Base-by-base conservation (phyloP, 2,888 invertebrate species). In the Tuberolachnus salignus region DNA sequence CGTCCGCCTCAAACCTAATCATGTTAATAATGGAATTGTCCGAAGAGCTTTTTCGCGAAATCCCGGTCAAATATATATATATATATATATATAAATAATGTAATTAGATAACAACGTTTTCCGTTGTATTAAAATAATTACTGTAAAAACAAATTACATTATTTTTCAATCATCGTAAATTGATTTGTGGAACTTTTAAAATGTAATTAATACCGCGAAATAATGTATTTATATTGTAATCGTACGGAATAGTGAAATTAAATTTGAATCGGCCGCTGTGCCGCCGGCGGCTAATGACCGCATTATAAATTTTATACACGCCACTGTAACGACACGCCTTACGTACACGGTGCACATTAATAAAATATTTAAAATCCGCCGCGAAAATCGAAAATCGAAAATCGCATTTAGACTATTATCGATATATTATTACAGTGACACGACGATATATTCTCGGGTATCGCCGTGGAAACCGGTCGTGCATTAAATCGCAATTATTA, bases 141-240 rank as follows among this genome's bases (percentile, higher is more conserved):
- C 42, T 3, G 8, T 74, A 64, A 53, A 53, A 63, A 64, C 63
- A 64, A 74, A 74, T 74, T 64, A 53, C 63, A 53, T 74, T 74
- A 74, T 74, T 74, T 74, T 74, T 64, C 73, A 64, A 74, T 64
- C 73, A 64, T 53, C 53, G 51, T 73, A 73, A 73, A 61, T 73
- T 51, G 72, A 73, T 73, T 73, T 61, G 19, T 49, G 61, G 51
- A 73, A 61, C 19, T 73, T 73, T 73, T 51, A 73, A 61, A 73
- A 51, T 21, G 51, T 63, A 51, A 73, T 73, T 73, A 61, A 73
- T 73, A 63, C 61, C 72, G 16, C 72, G 72, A 63, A 73, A 51
- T 73, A 73, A 73, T 73, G 61, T 61, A 63, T 73, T 73, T 73
- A 61, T 73, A 63, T 19, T 49, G 72, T 51, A 49, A 63, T 61